Base-by-base conservation (phyloP, 2,797 vertebrate genomes). In the Phrynocephalus guinanensis region DNA sequence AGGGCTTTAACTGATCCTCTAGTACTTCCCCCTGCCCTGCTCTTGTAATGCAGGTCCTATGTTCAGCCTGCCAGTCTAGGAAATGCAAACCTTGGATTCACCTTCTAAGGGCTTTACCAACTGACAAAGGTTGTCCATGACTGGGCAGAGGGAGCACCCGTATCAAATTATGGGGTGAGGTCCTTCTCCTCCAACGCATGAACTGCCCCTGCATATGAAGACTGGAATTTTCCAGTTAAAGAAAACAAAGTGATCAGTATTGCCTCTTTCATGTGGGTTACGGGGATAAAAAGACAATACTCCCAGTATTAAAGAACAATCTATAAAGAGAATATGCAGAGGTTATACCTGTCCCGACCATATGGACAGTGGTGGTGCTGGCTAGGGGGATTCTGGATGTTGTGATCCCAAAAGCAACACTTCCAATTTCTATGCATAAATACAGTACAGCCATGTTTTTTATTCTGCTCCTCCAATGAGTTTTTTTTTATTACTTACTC, bases 181-280 rank as follows among this genome's bases (percentile, higher is more conserved):
- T 44, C 38, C 38, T 44, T 44, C 38, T 44, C 38, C 38, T 44
- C 38, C 38, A 44, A 44, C 3, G 38, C 38, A 44, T 44, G 38
- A 38, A 3, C 38, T 44, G 5, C 3, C 38, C 38, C 38, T 44
- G 38, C 38, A 44, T 44, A 44, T 44, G 38, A 44, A 44, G 38
- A 6, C 33, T 15, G 22, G 60, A 67, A 11, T 72, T 84, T 20
- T n/a, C 33, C 10, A 20, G 38, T 44, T 24, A 86, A 75, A 63
- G 28, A 18, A 81, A 6, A 22, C 63, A 70, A 15, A 1, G 24
- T 2, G 10, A 52, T 68, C 15, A 79, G 22, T 71, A 70, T 70
- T 86, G 60, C 67, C 66, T 38, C 70, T 28, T 24, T 79, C 67
- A 5, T 79, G 48, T 67, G 75, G n/a, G 50, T 79, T 85, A 78